phyloP scores from a whole-genome alignment of 1,140 invertebrate species.

The Mycetomoellerius zeteki region DNA sequence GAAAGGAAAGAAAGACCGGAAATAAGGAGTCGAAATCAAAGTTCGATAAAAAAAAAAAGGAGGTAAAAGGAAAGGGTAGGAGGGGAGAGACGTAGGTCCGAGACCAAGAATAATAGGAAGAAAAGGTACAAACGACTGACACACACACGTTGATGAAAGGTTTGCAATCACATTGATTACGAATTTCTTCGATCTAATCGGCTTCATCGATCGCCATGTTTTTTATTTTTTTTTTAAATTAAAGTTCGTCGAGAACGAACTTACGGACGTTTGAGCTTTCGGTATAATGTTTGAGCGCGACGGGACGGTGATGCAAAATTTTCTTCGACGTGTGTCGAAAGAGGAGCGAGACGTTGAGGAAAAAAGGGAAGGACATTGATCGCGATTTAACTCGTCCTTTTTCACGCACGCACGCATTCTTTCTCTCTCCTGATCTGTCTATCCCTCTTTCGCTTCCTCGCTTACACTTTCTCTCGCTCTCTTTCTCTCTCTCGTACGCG shows the following conservation, averaged over 20 bases:
- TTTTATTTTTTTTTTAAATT: background rate
- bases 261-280: conserved; percentile 27
- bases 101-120: conserved; percentile 3
- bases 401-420: conserved; percentile 41
- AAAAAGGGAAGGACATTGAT: conserved; percentile 32
- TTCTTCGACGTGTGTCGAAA: conserved; percentile 55
- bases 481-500: conserved; percentile 21
- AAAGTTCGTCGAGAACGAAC: background rate
- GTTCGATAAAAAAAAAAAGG: background rate
- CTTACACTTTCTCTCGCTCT: background rate
- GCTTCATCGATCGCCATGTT: background rate
- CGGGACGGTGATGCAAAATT: conserved; percentile 25
- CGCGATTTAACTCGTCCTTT: conserved; percentile 44
- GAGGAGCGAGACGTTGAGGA: conserved; percentile 5
- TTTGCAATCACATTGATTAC: conserved; percentile 39
- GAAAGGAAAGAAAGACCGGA: conserved; percentile 60
- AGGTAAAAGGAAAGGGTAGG: background rate
- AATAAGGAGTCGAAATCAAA: conserved; percentile 40
- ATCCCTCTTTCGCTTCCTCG: background rate
- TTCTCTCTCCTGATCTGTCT: conserved; percentile 4
- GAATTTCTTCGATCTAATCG: background rate
- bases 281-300: conserved; percentile 32
- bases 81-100: too few relatives aligned
- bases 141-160: conserved; percentile 49
- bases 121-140: conserved; percentile 1